A percentile compares a stretch with the other conserved stretches of the same genome.
phyloP scores from a whole-genome alignment of 2,888 invertebrate genomes.

The Ptychoptera albimana region DNA sequence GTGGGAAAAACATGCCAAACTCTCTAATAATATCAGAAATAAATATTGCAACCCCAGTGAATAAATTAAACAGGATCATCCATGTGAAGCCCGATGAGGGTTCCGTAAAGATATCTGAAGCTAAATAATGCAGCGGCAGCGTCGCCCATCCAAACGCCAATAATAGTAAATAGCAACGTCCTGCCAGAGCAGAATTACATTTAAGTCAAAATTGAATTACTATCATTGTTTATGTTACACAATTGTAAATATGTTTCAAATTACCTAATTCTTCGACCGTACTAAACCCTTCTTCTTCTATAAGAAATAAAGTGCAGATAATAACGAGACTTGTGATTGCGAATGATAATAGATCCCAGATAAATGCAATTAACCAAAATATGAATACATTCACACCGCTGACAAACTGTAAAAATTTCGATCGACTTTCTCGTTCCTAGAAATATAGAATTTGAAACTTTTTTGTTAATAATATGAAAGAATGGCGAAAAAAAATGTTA shows the following conservation, averaged over 20 bases:
- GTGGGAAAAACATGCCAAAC: slow-evolving; percentile 54
- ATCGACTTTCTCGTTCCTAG: slow-evolving; percentile 49
- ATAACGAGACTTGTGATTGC: slow-evolving; percentile 50
- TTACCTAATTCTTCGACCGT: slow-evolving; percentile 16
- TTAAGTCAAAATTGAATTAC: too few relatives aligned
- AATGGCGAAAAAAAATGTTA: too few relatives aligned
- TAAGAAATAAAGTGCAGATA: slow-evolving; percentile 42
- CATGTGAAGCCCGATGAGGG: slow-evolving; percentile 63
- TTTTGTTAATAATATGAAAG: too few relatives aligned
- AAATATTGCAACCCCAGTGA: slow-evolving; percentile 39
- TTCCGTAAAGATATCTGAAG: slow-evolving; percentile 50
- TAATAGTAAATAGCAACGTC: slow-evolving; percentile 33
- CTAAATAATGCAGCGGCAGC: slow-evolving; percentile 54
- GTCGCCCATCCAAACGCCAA: slow-evolving; percentile 53
- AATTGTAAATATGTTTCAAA: too few relatives aligned
- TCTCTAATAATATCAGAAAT: slow-evolving; percentile 19
- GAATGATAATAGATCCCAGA: slow-evolving; percentile 39
- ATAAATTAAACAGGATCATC: slow-evolving; percentile 51
- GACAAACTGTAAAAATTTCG: slow-evolving; percentile 61
- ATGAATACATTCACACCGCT: slow-evolving; percentile 52
- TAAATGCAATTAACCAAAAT: slow-evolving; percentile 53
- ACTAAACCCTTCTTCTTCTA: slow-evolving; percentile 41
- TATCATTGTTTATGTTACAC: too few relatives aligned
- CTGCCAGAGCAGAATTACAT: too few relatives aligned
- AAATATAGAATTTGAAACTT: too few relatives aligned